These are phyloP conservation scores for Chionodraco myersi DNA, from an alignment of 2,113 vertebrate species.

Conservation along the genomic window DNA sequence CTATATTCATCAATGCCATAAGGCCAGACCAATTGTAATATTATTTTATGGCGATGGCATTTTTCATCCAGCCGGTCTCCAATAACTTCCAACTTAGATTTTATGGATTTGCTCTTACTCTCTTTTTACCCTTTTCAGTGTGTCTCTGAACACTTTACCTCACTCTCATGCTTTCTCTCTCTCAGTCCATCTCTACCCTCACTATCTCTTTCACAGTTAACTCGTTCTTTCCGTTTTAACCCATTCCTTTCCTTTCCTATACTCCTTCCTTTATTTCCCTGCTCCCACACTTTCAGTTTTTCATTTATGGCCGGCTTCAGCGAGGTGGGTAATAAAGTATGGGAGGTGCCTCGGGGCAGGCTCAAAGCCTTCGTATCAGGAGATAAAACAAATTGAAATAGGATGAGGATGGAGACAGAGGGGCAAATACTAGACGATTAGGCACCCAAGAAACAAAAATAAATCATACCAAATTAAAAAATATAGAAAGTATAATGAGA, in stretches of 20 bases:
- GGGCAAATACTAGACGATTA: slow-evolving; percentile 54
- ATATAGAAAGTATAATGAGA: slow-evolving; percentile 26
- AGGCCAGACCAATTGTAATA: slow-evolving; percentile 74
- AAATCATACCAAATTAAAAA: slow-evolving; percentile 47
- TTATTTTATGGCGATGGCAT: slow-evolving; percentile 74
- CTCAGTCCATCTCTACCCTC: slow-evolving; percentile 6
- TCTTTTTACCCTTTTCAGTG: slow-evolving; percentile 23
- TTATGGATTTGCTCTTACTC: slow-evolving; percentile 57
- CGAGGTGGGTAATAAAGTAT: slow-evolving; percentile 70
- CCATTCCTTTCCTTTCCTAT: slow-evolving; percentile 38
- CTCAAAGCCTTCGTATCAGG: slow-evolving; percentile 53
- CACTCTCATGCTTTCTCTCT: slow-evolving; percentile 16
- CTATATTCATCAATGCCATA: slow-evolving; percentile 74
- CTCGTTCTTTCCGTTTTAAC: slow-evolving; percentile 44
- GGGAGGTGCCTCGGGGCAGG: slow-evolving; percentile 62
- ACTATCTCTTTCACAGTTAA: slow-evolving; percentile 36
- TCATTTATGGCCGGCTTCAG: slow-evolving; percentile 72
- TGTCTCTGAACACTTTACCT: slow-evolving; percentile 16
- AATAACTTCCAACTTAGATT: slow-evolving; percentile 69
- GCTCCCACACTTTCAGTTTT: slow-evolving; percentile 58
- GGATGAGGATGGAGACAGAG: slow-evolving; percentile 53
- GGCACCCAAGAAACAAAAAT: slow-evolving; percentile 56
- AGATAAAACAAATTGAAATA: slow-evolving; percentile 65
- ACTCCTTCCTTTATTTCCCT: slow-evolving; percentile 29
- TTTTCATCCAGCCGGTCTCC: slow-evolving; percentile 69